Conservation (phyloP, 2,797 vertebrate genomes). For the Sebastes nivosus region DNA sequence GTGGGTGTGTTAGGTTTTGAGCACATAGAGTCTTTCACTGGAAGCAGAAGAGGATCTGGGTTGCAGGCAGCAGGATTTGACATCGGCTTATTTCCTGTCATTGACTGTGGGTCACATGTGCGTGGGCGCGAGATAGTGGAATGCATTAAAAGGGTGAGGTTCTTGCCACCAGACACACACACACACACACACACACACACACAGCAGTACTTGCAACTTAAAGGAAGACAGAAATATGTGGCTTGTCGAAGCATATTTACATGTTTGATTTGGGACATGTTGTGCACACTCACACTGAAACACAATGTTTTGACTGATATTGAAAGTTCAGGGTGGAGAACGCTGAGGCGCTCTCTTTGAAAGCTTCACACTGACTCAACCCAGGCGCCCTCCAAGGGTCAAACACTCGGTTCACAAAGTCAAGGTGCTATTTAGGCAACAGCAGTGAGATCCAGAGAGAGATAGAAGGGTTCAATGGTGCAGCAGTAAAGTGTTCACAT, state of each 20-base stretch:
- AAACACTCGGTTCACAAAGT: conserved; percentile 18
- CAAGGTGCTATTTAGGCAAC: conserved; percentile 36
- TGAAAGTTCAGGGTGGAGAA: conserved; percentile 37
- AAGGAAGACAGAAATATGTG: neutral
- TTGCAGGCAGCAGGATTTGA: conserved; percentile 76
- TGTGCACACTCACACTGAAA: neutral
- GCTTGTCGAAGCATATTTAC: neutral
- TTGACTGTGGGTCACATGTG: conserved; percentile 80
- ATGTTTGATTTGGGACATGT: neutral
- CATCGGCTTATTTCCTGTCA: conserved; percentile 80
- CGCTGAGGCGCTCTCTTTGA: conserved; percentile 12
- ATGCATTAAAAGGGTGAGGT: conserved; percentile 81
- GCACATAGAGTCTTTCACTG: conserved; percentile 50
- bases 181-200: conserved; percentile 16
- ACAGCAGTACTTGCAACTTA: neutral
- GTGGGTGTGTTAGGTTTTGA: conserved; percentile 18
- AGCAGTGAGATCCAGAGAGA: conserved; percentile 35
- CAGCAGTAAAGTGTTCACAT: conserved; percentile 52
- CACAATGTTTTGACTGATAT: conserved; percentile 16
- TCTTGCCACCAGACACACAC: conserved; percentile 46
- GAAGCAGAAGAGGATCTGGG: conserved; percentile 70
- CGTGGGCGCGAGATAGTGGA: conserved; percentile 81
- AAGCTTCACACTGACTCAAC: conserved; percentile 24
- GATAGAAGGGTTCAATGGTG: conserved; percentile 57
- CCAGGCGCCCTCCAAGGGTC: neutral